Evolutionary conservation across 2,888 invertebrate species (phyloP).

Genomic region (Steinernema carpocapsae): DNA sequence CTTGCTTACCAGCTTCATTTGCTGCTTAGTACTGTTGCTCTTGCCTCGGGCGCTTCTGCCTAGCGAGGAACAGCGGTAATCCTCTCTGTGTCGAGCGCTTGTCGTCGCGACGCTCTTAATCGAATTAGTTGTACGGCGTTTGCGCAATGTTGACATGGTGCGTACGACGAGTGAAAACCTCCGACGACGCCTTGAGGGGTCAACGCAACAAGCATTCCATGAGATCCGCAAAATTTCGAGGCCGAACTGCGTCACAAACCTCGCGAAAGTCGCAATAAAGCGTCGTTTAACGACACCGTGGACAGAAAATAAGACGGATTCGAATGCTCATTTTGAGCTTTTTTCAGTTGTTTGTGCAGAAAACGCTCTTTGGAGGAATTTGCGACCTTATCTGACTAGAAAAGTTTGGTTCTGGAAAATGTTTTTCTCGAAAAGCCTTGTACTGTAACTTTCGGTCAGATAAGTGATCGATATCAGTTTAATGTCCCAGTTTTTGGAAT

Average conservation of each 20-base stretch:
- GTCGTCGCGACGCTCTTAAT: slow-evolving; percentile 1
- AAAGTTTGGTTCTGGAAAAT: too few relatives aligned
- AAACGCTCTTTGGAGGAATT: too few relatives aligned
- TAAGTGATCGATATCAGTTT: too few relatives aligned
- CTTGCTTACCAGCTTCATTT: too few relatives aligned
- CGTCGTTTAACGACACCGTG: not conserved
- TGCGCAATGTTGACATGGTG: not conserved
- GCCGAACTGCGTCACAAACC: not conserved
- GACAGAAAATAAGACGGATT: too few relatives aligned
- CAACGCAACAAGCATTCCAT: not conserved
- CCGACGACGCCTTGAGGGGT: not conserved
- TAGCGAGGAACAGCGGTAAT: not conserved
- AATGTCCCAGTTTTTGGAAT: too few relatives aligned
- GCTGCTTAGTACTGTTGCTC: not conserved
- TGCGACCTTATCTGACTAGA: too few relatives aligned
- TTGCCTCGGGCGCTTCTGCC: not conserved
- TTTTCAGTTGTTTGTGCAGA: too few relatives aligned
- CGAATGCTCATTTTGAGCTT: too few relatives aligned
- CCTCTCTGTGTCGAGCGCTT: not conserved
- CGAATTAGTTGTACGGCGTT: not conserved
- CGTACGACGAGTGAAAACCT: not conserved
- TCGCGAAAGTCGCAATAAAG: not conserved
- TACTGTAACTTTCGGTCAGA: too few relatives aligned
- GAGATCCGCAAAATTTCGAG: not conserved
- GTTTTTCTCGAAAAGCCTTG: too few relatives aligned